Percentiles rank a stretch among this genome's conserved stretches.
Evolutionary conservation across 2,797 vertebrate genomes (phyloP).

Genomic region (Furcifer pardalis): DNA sequence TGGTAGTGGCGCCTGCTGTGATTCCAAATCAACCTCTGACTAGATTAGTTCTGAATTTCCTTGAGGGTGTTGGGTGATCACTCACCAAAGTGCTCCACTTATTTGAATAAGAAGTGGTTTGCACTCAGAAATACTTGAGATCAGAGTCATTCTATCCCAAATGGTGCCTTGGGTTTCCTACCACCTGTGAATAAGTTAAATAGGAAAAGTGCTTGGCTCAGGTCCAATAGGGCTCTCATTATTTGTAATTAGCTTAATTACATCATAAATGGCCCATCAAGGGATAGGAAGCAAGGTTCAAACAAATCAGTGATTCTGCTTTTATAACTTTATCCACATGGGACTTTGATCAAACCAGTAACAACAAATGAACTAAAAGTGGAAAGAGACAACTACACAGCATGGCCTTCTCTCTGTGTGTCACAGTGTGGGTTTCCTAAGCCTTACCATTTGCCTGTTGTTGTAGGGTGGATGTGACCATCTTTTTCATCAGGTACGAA

Average conservation of each 20-base stretch:
- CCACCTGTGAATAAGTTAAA: slow-evolving; percentile 74
- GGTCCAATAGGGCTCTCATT: slow-evolving; percentile 71
- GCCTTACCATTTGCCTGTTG: neutral
- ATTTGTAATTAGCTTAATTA: slow-evolving; percentile 77
- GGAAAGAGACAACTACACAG: neutral
- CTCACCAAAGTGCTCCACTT: neutral
- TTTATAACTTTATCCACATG: slow-evolving; percentile 57
- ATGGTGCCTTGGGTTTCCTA: slow-evolving; percentile 60
- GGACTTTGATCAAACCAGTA: slow-evolving; percentile 63
- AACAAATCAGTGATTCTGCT: slow-evolving; percentile 72
- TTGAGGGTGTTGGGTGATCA: slow-evolving; percentile 12
- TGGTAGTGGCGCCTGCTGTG: slow-evolving; percentile 29
- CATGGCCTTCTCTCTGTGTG: slow-evolving; percentile 17
- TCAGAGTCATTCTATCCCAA: slow-evolving; percentile 53
- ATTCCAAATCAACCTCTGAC: slow-evolving; percentile 28
- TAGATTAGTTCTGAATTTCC: slow-evolving; percentile 38
- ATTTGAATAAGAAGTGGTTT: neutral
- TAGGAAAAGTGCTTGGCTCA: slow-evolving; percentile 72
- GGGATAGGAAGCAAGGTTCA: slow-evolving; percentile 70
- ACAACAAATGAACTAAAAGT: slow-evolving; percentile 58
- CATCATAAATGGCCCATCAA: slow-evolving; percentile 76
- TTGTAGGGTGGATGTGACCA: neutral
- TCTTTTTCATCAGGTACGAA: neutral
- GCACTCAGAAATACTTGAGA: slow-evolving; percentile 7
- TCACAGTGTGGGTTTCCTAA: slow-evolving; percentile 6